These are phyloP conservation scores for Cacoxenus indagator DNA, from an alignment of 2,888 invertebrate genomes.

Conservation along the genomic window DNA sequence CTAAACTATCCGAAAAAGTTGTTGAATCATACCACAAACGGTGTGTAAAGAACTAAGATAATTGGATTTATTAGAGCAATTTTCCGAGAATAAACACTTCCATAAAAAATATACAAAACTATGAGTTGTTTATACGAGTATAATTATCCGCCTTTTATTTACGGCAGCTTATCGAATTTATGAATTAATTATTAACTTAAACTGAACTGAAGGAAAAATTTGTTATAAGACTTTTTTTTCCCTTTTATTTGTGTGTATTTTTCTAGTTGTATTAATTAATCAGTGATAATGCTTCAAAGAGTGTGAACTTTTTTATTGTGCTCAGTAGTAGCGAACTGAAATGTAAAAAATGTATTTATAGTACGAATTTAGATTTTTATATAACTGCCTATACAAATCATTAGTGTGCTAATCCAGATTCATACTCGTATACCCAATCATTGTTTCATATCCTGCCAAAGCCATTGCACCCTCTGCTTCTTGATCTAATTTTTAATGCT, in stretches of 20 bases:
- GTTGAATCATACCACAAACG: no score
- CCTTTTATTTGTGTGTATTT: neutral
- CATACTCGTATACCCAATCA: no score
- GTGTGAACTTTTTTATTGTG: neutral
- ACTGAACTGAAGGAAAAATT: neutral
- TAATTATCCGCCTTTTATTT: neutral
- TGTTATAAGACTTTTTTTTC: neutral
- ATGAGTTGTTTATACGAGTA: neutral
- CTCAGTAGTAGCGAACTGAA: neutral
- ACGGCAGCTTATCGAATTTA: neutral
- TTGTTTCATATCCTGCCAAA: no score
- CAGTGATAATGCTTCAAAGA: no score
- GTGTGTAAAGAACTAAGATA: no score
- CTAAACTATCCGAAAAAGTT: no score
- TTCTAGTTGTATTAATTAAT: no score
- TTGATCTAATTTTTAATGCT: no score
- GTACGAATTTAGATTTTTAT: neutral
- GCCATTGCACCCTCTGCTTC: no score
- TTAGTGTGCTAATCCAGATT: no score
- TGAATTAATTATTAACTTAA: neutral
- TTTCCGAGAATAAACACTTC: neutral
- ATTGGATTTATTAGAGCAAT: no score
- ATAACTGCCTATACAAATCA: no score
- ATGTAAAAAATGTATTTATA: neutral
- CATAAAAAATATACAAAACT: neutral